Percentiles rank a stretch among this genome's conserved stretches.
Evolutionary conservation across 2,113 vertebrate genomes (phyloP).

Genomic region (Rhineura floridana): DNA sequence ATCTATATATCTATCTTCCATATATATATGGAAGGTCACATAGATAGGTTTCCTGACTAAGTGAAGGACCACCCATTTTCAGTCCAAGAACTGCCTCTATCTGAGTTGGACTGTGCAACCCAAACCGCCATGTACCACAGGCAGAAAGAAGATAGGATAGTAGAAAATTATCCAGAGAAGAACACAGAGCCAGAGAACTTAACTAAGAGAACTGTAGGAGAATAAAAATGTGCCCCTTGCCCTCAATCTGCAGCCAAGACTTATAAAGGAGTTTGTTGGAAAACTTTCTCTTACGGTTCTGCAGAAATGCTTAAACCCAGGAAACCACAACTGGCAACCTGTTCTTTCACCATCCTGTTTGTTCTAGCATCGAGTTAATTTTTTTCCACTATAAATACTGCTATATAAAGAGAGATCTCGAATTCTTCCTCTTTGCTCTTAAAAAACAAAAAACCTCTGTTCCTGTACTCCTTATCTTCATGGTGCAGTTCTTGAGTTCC

Average conservation of each 20-base stretch:
- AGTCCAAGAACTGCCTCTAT: not conserved
- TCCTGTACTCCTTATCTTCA: not conserved
- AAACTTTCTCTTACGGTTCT: not conserved
- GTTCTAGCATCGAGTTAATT: not conserved
- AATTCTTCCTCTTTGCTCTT: not conserved
- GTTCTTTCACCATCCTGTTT: not conserved
- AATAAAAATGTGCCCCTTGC: not conserved
- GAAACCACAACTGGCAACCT: constrained; percentile 26
- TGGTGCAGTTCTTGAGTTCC: not conserved
- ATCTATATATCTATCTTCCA: no score
- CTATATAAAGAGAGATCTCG: not conserved
- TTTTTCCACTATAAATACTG: constrained; percentile 16
- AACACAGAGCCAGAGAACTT: not conserved
- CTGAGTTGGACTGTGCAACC: not conserved
- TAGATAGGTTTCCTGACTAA: not conserved
- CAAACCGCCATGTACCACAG: not conserved
- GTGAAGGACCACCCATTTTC: not conserved
- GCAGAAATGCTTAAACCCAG: not conserved
- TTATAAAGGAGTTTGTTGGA: not conserved
- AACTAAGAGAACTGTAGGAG: not conserved
- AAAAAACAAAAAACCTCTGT: not conserved
- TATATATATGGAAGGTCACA: not conserved
- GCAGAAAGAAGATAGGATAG: not conserved
- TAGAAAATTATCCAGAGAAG: not conserved
- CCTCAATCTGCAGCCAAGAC: not conserved